phyloP scores from a whole-genome alignment of 2,888 invertebrate genomes.

The Xanthia icteritia region DNA sequence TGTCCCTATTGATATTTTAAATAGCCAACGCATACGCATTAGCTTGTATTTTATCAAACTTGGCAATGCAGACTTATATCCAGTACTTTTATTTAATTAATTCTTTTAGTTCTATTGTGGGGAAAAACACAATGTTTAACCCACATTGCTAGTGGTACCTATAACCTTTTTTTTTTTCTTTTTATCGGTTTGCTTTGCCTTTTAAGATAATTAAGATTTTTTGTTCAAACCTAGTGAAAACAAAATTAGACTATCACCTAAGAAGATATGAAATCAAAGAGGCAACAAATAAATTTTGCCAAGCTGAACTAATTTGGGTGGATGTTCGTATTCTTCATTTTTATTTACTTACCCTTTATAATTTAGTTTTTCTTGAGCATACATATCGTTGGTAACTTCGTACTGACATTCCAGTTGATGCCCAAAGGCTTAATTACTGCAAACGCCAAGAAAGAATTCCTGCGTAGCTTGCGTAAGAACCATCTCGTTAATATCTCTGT shows the following conservation, averaged over 20 bases:
- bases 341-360: conserved; percentile 27
- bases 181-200: neutral
- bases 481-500: conserved; percentile 43
- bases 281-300: conserved; percentile 22
- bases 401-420: conserved; percentile 56
- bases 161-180: neutral
- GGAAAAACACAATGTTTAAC: neutral
- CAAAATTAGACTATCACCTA: conserved; percentile 14
- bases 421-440: conserved; percentile 67
- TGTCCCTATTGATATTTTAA: conserved; percentile 24
- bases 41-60: neutral
- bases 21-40: conserved; percentile 1
- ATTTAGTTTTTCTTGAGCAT: conserved; percentile 38
- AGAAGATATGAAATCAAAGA: conserved; percentile 16
- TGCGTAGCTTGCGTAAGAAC: conserved; percentile 57
- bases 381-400: conserved; percentile 25
- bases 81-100: neutral
- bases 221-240: neutral
- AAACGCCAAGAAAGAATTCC: conserved; percentile 63
- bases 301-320: conserved; percentile 39
- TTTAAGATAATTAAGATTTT: conserved; percentile 14
- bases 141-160: neutral
- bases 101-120: neutral
- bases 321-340: conserved; percentile 23
- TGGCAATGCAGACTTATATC: neutral